Evolutionary conservation across 2,113 vertebrate genomes (phyloP), one percentile per base, ranked within the genome.

Genomic region (Daphoenositta chrysoptera): DNA sequence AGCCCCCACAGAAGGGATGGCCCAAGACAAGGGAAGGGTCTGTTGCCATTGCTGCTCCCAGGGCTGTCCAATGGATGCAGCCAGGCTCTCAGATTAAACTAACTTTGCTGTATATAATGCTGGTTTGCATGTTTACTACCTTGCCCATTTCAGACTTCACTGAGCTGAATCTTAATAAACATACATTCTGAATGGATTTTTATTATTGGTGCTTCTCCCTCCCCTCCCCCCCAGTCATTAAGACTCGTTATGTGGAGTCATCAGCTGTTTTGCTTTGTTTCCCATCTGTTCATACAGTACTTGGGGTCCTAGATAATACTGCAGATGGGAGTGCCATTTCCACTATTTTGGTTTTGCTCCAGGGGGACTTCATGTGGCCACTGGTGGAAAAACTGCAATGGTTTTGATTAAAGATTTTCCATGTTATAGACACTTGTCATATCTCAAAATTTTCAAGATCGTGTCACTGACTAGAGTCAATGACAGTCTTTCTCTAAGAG

Each of bases 181-280:
- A 73, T 69, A 87, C 7, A 87, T 93, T 80, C 73, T 57, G 78
- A 84, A 84, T 95, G 87, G 26, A 80, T 80, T 93, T 71, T 95
- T 89, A 65, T 81, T 64, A 44, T 73, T 45, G 57, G 60, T 82
- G 13, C 9, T 45, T 54, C 37, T 4, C 15, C 39, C 11, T 15
- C 21, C 44, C 51, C 9, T 9, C 15, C 15, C 24, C 39, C 30
- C 77, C 1, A 2, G 39, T 60, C 66, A 76, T 94, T 94, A 95
- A 79, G 53, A 14, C 61, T 93, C 87, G 48, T 94, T 94, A 90
- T 35, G 42, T 96, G 66, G 77, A 93, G 40, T 87, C 81, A 90
- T 96, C 87, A 96, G 84, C 93, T 93, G 77, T 64, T 94, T 91
- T 87, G 37, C 81, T 85, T 87, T 85, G 45, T 91, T 95, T 95